These are phyloP conservation scores for Psephotus haematonotus DNA, from an alignment of 2,113 vertebrate species.

Conservation along the genomic window DNA sequence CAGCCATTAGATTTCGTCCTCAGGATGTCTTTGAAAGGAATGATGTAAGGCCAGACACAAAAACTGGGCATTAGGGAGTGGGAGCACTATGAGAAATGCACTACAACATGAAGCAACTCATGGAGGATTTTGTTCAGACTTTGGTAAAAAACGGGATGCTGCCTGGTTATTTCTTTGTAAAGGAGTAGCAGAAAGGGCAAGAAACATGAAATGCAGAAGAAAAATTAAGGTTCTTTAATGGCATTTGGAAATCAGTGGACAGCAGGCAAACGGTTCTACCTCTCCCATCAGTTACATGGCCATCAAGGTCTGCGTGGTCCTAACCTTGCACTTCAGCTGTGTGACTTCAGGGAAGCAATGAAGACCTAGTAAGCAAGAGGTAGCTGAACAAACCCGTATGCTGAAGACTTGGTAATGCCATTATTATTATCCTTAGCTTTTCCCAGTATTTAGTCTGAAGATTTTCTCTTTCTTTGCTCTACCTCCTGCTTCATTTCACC, in stretches of 20 bases:
- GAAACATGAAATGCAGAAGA: neutral
- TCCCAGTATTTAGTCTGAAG: neutral
- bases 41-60: constrained; percentile 1
- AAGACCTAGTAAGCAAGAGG: neutral
- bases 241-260: neutral
- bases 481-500: neutral
- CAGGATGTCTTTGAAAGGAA: constrained; percentile 13
- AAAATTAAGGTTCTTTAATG: neutral
- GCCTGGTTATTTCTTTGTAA: neutral
- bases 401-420: neutral
- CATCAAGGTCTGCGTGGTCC: neutral
- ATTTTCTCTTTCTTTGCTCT: neutral
- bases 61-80: neutral
- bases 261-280: neutral
- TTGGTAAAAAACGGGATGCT: neutral
- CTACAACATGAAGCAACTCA: neutral
- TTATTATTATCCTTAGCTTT: neutral
- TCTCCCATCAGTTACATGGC: neutral
- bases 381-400: neutral
- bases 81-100: neutral
- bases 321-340: neutral
- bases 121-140: neutral
- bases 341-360: neutral
- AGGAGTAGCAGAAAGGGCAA: neutral
- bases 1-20: neutral